Conservation (phyloP, 2,113 vertebrate genomes). For the Anarhynchus alexandrinus region DNA sequence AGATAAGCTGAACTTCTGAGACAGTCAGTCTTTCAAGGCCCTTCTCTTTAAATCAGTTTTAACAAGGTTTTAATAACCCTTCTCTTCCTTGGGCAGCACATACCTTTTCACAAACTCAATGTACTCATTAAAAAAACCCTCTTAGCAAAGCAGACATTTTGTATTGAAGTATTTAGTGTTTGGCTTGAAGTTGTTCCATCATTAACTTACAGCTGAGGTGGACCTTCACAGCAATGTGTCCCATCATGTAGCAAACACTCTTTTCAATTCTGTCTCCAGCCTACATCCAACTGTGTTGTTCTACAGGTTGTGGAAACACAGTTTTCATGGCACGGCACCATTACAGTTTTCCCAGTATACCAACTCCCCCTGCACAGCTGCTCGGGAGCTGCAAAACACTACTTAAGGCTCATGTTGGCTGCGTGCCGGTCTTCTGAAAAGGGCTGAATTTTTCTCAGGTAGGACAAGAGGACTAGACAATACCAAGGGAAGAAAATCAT, state of each 20-base stretch:
- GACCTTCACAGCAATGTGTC: background rate
- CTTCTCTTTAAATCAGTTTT: background rate
- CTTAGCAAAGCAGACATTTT: background rate
- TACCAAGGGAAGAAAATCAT: background rate
- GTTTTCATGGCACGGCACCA: background rate
- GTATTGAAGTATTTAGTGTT: background rate
- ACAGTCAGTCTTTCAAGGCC: background rate
- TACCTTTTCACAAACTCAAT: background rate
- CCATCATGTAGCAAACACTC: fast-evolving
- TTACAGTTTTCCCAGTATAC: background rate
- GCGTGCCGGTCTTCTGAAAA: background rate
- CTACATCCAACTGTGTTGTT: background rate
- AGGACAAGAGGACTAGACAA: background rate
- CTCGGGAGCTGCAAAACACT: background rate
- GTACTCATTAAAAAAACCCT: background rate
- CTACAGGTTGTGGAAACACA: background rate
- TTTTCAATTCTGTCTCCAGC: background rate
- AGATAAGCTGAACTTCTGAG: background rate
- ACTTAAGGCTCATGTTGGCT: background rate
- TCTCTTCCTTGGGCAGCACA: background rate
- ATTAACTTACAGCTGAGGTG: background rate
- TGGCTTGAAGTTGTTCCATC: background rate
- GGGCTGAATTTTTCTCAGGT: background rate
- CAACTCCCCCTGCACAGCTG: background rate
- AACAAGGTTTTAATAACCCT: background rate